A percentile compares a stretch with the other conserved stretches of the same genome.
Conservation (phyloP, 2,888 invertebrate genomes). For the Venusia cambrica region DNA sequence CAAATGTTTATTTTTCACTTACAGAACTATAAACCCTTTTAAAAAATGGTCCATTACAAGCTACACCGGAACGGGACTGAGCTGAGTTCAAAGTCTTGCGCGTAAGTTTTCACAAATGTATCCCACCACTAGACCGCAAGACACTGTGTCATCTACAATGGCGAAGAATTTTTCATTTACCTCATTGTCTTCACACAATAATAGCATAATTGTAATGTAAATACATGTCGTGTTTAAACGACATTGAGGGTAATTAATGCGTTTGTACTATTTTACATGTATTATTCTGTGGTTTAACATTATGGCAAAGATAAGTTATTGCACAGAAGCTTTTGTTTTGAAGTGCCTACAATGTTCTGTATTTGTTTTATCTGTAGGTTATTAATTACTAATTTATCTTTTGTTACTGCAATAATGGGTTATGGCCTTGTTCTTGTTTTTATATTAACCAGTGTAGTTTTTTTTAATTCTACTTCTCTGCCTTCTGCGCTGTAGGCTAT, state of each 20-base stretch:
- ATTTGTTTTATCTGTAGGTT: constrained; percentile 5
- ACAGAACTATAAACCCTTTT: too few relatives aligned
- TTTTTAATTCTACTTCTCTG: too few relatives aligned
- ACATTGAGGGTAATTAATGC: constrained; percentile 37
- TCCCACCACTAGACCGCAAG: constrained; percentile 20
- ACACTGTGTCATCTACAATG: constrained; percentile 20
- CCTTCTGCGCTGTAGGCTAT: too few relatives aligned
- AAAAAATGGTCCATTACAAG: too few relatives aligned
- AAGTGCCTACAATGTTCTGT: constrained; percentile 10
- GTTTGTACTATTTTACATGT: constrained; percentile 14
- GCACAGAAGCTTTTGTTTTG: constrained; percentile 12
- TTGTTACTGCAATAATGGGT: constrained; percentile 6
- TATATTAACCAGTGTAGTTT: too few relatives aligned
- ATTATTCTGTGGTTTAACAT: constrained; percentile 11
- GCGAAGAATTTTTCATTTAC: constrained; percentile 21
- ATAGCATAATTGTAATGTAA: constrained; percentile 33
- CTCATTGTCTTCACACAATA: constrained; percentile 30
- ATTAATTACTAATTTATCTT: constrained; percentile 5
- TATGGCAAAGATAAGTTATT: constrained; percentile 19
- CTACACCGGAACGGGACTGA: too few relatives aligned
- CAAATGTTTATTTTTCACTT: too few relatives aligned
- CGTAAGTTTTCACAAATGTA: background rate
- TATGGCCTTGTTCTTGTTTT: constrained; percentile 5
- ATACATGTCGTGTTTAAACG: constrained; percentile 33
- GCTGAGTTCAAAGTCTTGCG: too few relatives aligned